Evolutionary conservation across 2,113 vertebrate species (phyloP).

Genomic region (Anarrhichthys ocellatus): DNA sequence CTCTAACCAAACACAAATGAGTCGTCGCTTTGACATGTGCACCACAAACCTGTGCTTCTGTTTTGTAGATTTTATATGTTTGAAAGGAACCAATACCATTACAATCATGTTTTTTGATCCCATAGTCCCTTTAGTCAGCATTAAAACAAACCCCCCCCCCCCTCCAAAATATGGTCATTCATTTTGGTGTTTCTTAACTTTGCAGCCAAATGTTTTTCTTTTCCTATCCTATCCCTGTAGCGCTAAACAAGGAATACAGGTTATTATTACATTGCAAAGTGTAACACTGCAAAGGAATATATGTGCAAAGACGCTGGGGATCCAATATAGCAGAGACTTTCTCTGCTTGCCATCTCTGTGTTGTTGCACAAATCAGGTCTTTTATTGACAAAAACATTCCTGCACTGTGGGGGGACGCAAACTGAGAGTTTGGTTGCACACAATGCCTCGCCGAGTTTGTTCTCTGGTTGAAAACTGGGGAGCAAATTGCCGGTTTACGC

Average conservation of each 20-base stretch:
- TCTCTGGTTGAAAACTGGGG: constrained; percentile 49
- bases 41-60: background rate
- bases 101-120: constrained; percentile 50
- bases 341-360: constrained; percentile 26
- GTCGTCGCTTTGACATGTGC: constrained; percentile 23
- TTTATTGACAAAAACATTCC: constrained; percentile 70
- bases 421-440: constrained; percentile 47
- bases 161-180: constrained; percentile 50
- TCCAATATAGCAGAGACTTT: constrained; percentile 4
- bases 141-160: constrained; percentile 18
- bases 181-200: constrained; percentile 37
- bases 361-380: constrained; percentile 62
- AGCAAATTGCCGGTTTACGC: constrained; percentile 61
- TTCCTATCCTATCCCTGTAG: background rate
- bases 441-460: constrained; percentile 48
- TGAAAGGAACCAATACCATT: constrained; percentile 13
- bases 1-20: constrained; percentile 40
- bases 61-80: constrained; percentile 2
- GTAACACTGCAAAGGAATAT: constrained; percentile 37
- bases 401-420: constrained; percentile 37
- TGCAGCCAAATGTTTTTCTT: constrained; percentile 3
- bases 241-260: constrained; percentile 36
- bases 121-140: constrained; percentile 48
- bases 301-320: constrained; percentile 2
- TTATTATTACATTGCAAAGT: constrained; percentile 36